Evolutionary conservation across 2,113 vertebrate species (phyloP), one percentile per base, ranked within the genome.

Genomic region (Rhynchomys soricoides): DNA sequence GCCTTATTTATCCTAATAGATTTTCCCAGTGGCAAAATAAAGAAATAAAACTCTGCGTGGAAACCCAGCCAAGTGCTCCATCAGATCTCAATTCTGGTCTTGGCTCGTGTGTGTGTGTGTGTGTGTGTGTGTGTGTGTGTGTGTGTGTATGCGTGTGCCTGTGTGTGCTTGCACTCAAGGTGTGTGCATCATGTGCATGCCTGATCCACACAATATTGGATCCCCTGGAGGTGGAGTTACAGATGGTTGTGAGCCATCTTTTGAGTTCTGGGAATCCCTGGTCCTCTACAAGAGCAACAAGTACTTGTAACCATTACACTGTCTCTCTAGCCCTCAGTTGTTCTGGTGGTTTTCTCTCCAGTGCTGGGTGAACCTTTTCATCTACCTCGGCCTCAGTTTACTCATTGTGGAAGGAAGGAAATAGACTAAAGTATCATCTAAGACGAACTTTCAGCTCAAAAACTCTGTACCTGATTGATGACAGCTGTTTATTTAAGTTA

Each of bases 1-100:
- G 26, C 81, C 48, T 73, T 86, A 86, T 88, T 96, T 92, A 95
- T 77, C 75, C 86, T 95, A 73, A 90, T 92, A 92, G 75, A 34
- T 96, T 90, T 96, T 94, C 75, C 79, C 85, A n/a, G 79, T 68
- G 92, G 81, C 88, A 90, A 90, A 91, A 86, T 89, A 94, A 90
- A 93, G 66, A 86, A 87, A 93, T 66, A 7, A 57, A 59, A 83
- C 71, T 24, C 50, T 12, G 50, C 21, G 29, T 22, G 77, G 64
- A 66, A 31, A 10, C 21, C 77, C 62, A 37, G 31, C 15, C 5
- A 29, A 5, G 3, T 68, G 37, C 43, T 45, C 11, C 7, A 34
- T 89, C 48, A 70, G 86, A 77, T 66, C 59, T 93, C 3, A 0
- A 7, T 31, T 79, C 26, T 81, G 11, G 31, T 75, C 21, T 83